Evolutionary conservation across 2,888 invertebrate genomes (phyloP).

Genomic region (Papilio elwesi): DNA sequence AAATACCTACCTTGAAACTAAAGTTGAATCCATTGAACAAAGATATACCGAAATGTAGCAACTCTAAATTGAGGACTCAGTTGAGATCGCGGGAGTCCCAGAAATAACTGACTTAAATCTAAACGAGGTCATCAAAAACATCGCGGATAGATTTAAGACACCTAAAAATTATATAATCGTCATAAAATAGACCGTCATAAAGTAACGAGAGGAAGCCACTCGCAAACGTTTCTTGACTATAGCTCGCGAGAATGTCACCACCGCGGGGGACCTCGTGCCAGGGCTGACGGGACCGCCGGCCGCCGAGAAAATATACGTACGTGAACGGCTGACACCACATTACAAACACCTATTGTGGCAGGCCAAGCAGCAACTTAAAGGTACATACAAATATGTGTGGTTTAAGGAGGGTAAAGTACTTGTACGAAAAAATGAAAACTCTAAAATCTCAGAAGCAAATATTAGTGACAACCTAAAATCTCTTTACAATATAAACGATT

Average conservation of each 20-base stretch:
- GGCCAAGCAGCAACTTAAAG: not conserved
- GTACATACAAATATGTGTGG: conserved; percentile 1
- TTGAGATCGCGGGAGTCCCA: too few relatives aligned
- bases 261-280: not conserved
- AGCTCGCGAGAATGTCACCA: not conserved
- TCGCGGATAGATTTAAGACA: not conserved
- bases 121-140: not conserved
- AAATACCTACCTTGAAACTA: too few relatives aligned
- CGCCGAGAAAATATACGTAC: not conserved
- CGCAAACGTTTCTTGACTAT: not conserved
- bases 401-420: conserved; percentile 4
- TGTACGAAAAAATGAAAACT: conserved; percentile 1
- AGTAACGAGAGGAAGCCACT: not conserved
- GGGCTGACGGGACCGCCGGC: not conserved
- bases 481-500: conserved; percentile 32
- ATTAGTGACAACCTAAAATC: conserved; percentile 26
- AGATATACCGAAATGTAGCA: too few relatives aligned
- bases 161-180: not conserved
- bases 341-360: too few relatives aligned
- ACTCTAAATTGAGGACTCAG: too few relatives aligned
- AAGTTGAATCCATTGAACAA: too few relatives aligned
- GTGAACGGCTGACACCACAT: not conserved
- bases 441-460: conserved; percentile 33
- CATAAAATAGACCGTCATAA: not conserved
- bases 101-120: not conserved